A percentile compares a stretch with the other conserved stretches of the same genome.
Conservation (phyloP, 2,113 vertebrate genomes). For the Tetraodon nigroviridis region DNA sequence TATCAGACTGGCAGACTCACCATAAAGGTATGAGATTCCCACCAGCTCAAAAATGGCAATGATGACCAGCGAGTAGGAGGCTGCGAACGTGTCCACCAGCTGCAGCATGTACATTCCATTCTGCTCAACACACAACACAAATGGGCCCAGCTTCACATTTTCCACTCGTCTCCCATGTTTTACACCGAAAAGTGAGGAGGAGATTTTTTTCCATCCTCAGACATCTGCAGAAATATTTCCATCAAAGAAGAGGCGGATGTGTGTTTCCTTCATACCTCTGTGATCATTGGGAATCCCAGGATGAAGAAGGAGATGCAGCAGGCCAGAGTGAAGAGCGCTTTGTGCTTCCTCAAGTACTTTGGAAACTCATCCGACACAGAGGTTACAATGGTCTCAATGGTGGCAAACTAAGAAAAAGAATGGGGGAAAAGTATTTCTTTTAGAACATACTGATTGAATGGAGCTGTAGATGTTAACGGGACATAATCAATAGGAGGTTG, state of each 20-base stretch:
- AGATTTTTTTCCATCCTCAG: constrained; percentile 4
- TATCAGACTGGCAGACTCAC: constrained; percentile 36
- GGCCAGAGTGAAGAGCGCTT: constrained; percentile 86
- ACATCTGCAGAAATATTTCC: background rate
- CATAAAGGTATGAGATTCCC: constrained; percentile 68
- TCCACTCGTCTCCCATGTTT: background rate
- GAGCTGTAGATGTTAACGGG: background rate
- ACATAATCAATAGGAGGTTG: too few relatives aligned
- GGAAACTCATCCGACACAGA: constrained; percentile 96
- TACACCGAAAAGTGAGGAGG: background rate
- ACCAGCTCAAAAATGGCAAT: constrained; percentile 69
- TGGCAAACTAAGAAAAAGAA: constrained; percentile 83
- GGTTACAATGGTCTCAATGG: constrained; percentile 97
- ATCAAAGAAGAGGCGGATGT: background rate
- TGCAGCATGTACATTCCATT: constrained; percentile 71
- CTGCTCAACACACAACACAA: constrained; percentile 36
- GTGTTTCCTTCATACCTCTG: constrained; percentile 77
- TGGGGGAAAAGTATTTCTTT: background rate
- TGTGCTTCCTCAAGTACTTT: constrained; percentile 91
- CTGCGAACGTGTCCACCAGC: constrained; percentile 68
- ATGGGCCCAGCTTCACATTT: background rate
- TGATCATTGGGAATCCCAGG: constrained; percentile 98
- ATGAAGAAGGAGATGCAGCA: constrained; percentile 90
- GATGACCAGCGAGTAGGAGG: constrained; percentile 70
- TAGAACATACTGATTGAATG: background rate